Base-by-base conservation (phyloP, 2,797 vertebrate species). In the Holocentrus rufus region DNA sequence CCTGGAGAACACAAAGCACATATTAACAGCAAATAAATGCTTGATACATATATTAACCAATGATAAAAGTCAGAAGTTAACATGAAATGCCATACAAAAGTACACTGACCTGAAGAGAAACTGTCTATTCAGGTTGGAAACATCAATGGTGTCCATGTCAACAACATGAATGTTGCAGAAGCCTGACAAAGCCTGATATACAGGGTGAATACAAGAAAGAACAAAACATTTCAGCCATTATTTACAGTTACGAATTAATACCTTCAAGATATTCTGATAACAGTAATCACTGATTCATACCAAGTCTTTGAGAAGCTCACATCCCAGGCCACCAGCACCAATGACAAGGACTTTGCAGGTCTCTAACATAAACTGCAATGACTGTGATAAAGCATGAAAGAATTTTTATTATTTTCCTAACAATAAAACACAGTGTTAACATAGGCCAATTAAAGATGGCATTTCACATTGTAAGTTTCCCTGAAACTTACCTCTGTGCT, bases 291-390 rank as follows among this genome's bases (percentile, higher is more conserved):
- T 60, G 44, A 72, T 44, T 65, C 85, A 74, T 96, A 97, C 96
- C 96, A 98, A 90, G 90, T 97, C 95, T 94, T 98, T 97, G 61
- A 98, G 95, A 76, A 98, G 96, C 89, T 98, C 96, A 77, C 97
- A 98, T 92, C 97, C 97, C 88, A 98, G 94, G 87, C 97, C 96
- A 79, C 96, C 97, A 86, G 96, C 96, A 88, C 97, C 97, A 87
- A 98, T 96, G 83, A 98, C 95, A 76, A 98, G 92, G 84, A 98
- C 93, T 94, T 95, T 97, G 93, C 95, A 97, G 66, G 95, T 96
- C 83, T 95, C 95, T 82, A 96, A 93, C 84, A 98, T 92, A 93
- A 97, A 97, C 78, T 95, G 95, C 77, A 98, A 92, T 15, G 93
- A 95, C 96, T 98, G 92, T 46, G 15, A 18, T 8, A 70, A 92